Evolutionary conservation across 1,140 invertebrate genomes (phyloP), one percentile per base, ranked within the genome.

Genomic region (Dendrolimus kikuchii): DNA sequence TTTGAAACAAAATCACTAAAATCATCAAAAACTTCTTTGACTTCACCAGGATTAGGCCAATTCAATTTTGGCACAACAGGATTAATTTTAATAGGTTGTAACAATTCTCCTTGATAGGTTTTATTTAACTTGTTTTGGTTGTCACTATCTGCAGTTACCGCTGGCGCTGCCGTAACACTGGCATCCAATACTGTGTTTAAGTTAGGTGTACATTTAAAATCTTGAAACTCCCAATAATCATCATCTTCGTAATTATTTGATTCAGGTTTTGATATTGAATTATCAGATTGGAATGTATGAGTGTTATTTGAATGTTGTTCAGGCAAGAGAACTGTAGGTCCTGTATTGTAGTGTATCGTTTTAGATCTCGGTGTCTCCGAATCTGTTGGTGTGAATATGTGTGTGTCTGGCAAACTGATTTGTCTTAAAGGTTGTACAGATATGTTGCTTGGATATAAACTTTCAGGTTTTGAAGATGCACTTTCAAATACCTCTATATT

Each of bases 371-470:
- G 86, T 43, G 74, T 86, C 66, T 88, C 81, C 5, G 85, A 88
- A 59, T 88, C 82, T 10, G 81, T 86, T 6, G 87, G 87, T 38
- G 87, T 88, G 60, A 87, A 88, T 39, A 88, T 88, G 58, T 88
- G 87, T 23, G 87, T 88, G 49, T 88, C 87, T 7, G 87, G 87
- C 43, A 88, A 68, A 64, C 73, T 88, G 9, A 87, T 87, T 63
- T 88, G 85, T 38, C 87, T 53, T 49, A 86, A 57, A 50, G 79
- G 83, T 57, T 86, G 83, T 6, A 84, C 68, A 54, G 58, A 73
- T 48, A 86, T 54, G 37, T 75, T 71, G 49, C 59, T 77, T 9
- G 83, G 74, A 55, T 75, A 84, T 50, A 81, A 72, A 57, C 83
- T 83, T 50, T 73, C 72, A 40, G 66, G 40, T 58, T 72, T 77